Evolutionary conservation across 1,140 invertebrate species (phyloP).

Genomic region (Nymphalis io): DNA sequence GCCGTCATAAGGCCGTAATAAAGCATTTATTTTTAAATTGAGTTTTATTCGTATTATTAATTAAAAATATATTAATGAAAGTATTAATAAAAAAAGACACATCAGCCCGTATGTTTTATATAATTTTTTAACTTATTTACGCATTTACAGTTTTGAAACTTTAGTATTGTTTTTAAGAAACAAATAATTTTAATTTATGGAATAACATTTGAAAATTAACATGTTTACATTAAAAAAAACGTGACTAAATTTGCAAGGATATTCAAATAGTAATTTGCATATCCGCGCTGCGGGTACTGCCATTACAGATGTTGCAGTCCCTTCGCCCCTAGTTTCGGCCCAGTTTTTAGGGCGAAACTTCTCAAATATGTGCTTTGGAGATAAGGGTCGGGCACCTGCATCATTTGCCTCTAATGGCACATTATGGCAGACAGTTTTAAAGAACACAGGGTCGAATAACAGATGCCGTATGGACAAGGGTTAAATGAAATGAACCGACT

Average conservation of each 20-base stretch:
- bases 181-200: background rate
- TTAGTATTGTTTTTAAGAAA: no score
- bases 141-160: no score
- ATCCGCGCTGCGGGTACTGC: constrained; percentile 39
- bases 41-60: no score
- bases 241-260: constrained; percentile 39
- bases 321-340: constrained; percentile 47
- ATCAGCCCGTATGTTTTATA: no score
- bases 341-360: constrained; percentile 70
- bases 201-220: constrained; percentile 16
- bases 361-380: constrained; percentile 61
- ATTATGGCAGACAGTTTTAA: constrained; percentile 62
- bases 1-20: no score
- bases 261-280: constrained; percentile 60
- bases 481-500: constrained; percentile 49
- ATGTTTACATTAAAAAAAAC: constrained; percentile 41
- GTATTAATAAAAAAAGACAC: no score
- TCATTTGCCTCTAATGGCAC: constrained; percentile 64
- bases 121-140: no score
- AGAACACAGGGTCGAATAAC: constrained; percentile 41
- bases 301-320: constrained; percentile 61
- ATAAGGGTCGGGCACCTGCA: constrained; percentile 68
- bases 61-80: no score
- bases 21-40: no score
- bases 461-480: constrained; percentile 53